These are phyloP conservation scores for Acyrthosiphon pisum DNA, from an alignment of 1,140 invertebrate species.

Conservation along the genomic window DNA sequence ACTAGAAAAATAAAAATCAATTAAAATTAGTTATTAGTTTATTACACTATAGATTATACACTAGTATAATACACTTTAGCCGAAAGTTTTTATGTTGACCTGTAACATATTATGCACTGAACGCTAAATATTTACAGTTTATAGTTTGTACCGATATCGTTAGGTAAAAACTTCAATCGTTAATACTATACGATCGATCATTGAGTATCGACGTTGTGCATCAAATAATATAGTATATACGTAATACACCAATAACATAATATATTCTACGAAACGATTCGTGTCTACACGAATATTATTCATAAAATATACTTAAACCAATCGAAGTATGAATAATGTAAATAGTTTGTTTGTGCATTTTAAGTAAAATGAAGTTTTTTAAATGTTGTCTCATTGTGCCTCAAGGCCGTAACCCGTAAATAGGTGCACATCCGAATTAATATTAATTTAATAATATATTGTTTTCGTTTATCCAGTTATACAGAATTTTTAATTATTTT, in stretches of 20 bases:
- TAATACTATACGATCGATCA: background rate
- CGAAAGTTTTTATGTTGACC: background rate
- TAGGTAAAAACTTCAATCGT: background rate
- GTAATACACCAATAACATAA: background rate
- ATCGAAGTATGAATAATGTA: no score
- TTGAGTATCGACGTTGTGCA: background rate
- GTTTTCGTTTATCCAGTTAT: no score
- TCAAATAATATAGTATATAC: background rate
- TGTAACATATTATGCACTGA: background rate
- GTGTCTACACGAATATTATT: background rate
- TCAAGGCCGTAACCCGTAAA: no score
- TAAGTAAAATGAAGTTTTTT: no score
- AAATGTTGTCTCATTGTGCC: no score
- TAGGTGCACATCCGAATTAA: no score
- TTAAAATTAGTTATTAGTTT: background rate
- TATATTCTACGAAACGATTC: background rate
- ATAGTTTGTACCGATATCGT: background rate
- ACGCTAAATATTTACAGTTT: no score
- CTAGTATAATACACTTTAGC: background rate
- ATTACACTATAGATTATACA: no score
- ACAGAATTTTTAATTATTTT: no score
- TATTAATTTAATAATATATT: no score
- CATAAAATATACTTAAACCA: no score
- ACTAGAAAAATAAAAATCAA: background rate
- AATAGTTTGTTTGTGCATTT: no score